Percentiles rank a stretch among this genome's conserved stretches.
phyloP scores from a whole-genome alignment of 2,888 invertebrate species.

The Boloria selene region DNA sequence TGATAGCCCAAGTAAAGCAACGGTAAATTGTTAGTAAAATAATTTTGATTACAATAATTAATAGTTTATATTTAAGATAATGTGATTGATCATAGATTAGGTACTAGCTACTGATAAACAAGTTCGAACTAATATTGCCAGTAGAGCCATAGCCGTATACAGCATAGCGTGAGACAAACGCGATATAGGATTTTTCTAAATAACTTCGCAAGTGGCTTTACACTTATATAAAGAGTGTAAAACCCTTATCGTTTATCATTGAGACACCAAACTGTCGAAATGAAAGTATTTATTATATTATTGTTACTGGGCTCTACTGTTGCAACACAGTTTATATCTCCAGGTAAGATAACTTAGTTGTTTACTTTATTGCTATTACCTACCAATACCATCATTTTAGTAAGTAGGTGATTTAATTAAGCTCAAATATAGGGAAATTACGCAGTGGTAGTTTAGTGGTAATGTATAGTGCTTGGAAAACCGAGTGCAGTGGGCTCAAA shows the following conservation, averaged over 20 bases:
- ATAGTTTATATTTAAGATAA: conserved; percentile 6
- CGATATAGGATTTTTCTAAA: conserved; percentile 7
- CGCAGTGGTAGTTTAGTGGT: too few species aligned
- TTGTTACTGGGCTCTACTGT: conserved; percentile 49
- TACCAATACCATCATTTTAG: too few species aligned
- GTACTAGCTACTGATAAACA: conserved; percentile 10
- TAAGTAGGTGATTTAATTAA: too few species aligned
- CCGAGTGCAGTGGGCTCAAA: too few species aligned
- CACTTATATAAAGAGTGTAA: conserved; percentile 48
- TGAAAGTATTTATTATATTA: conserved; percentile 58
- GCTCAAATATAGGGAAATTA: too few species aligned
- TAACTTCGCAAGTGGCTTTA: neutral
- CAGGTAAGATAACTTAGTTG: conserved; percentile 51
- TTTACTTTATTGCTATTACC: too few species aligned
- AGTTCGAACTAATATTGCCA: neutral
- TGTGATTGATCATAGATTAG: conserved; percentile 21
- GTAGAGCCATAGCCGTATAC: neutral
- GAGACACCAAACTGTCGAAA: conserved; percentile 46
- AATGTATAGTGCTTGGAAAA: too few species aligned
- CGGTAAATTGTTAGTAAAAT: too few species aligned
- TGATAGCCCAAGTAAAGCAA: too few species aligned
- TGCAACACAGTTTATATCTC: conserved; percentile 53
- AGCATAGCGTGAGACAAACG: conserved; percentile 5
- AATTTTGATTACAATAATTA: neutral
- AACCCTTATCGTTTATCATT: conserved; percentile 48